Evolutionary conservation across 2,113 vertebrate genomes (phyloP), one percentile per base, ranked within the genome.

Genomic region (Glaucidium brasilianum): DNA sequence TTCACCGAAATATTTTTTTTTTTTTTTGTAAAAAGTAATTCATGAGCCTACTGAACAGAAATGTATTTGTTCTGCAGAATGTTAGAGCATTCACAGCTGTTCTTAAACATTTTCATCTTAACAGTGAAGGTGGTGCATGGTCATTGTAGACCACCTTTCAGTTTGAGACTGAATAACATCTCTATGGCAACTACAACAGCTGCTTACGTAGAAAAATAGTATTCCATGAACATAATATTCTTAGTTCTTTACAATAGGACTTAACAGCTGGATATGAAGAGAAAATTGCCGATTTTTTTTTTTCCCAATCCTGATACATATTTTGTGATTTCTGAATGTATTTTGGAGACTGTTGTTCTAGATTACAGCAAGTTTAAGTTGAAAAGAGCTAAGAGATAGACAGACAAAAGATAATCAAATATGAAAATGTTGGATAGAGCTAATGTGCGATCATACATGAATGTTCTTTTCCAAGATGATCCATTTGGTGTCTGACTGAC

Each of bases 141-240:
- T 37, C 66, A 68, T 78, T 87, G 69, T 69, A 84, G 86, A 85
- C 77, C 73, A 72, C 58, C 45, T 85, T 95, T 85, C 37, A 50
- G 7, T 87, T 0, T 85, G 62, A 92, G 35, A 60, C 10, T 78
- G 45, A 92, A n/a, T 83, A 96, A 69, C 45, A 90, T 88, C 77
- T 95, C 94, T 92, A 88, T 89, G 86, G 83, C 60, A 96, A 91
- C 91, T 81, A 58, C n/a, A 86, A 67, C 73, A 87, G 62, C 74
- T 82, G 30, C 47, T 91, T 82, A 87, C 15, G 12, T 58, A 60
- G 76, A 72, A 76, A 95, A 95, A 78, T 75, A 90, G 69, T 76
- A 78, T 26, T 87, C 30, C 3, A 1, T 43, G 56, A 63, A 75
- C 39, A 34, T 63, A 78, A 60, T 39, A 50, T 39, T 87, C 73